phyloP scores from a whole-genome alignment of 2,888 invertebrate species.

The Hemicrepidius hirtus region DNA sequence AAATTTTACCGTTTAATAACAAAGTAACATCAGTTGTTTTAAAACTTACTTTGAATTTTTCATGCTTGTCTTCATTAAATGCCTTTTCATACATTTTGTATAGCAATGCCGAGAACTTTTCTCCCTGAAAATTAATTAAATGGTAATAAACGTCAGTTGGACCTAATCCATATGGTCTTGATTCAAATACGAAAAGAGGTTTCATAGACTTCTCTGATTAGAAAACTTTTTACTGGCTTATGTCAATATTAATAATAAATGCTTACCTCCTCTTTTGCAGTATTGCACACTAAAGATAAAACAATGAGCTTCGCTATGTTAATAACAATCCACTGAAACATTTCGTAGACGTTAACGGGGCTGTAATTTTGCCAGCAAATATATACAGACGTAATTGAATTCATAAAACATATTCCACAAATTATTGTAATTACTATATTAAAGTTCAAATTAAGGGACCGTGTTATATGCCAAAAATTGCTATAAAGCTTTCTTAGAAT shows the following conservation, averaged over 20 bases:
- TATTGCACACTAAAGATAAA: constrained; percentile 5
- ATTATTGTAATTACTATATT: constrained; percentile 1
- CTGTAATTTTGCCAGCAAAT: background rate
- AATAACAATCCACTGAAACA: background rate
- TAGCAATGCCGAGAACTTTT: background rate
- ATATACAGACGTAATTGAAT: background rate
- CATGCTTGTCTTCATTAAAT: background rate
- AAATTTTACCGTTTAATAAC: background rate
- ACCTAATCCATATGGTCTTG: too few relatives aligned
- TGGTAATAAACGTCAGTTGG: too few relatives aligned
- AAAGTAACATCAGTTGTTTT: constrained; percentile 5
- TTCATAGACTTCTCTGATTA: too few relatives aligned
- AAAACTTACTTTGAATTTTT: background rate
- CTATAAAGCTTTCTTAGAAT: background rate
- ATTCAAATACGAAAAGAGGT: too few relatives aligned
- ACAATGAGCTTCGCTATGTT: background rate
- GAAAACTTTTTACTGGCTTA: too few relatives aligned
- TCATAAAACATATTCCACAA: constrained; percentile 1
- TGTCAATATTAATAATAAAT: too few relatives aligned
- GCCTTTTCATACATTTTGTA: background rate
- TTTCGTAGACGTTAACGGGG: background rate
- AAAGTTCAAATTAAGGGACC: background rate
- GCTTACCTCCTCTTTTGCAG: constrained; percentile 9
- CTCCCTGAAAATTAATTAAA: background rate
- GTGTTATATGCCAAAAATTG: background rate